Base-by-base conservation (phyloP, 2,113 vertebrate genomes). In the Empidonax alnorum region DNA sequence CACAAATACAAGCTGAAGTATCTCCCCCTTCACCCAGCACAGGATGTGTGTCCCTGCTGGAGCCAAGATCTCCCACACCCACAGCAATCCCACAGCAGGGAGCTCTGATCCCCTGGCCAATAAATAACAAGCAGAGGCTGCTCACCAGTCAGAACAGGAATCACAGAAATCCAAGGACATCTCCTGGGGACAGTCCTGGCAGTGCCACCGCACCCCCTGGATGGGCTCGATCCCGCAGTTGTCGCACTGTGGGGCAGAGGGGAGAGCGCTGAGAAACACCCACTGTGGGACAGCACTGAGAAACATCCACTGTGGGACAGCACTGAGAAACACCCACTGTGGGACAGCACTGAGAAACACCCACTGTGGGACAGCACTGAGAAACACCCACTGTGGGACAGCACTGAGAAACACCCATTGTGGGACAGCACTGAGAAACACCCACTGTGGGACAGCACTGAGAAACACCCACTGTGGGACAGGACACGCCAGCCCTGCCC, bases 91-190 rank as follows among this genome's bases (percentile, higher is more conserved):
- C 5, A 23, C 61, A 77, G 23, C 0, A 55, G 31, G 53, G 42
- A 41, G 27, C 79, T 5, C 24, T 21, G 31, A 25, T 18, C 8
- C 31, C 52, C 31, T 14, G 41, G 33, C 27, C 78, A 61, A 9
- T 16, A 49, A 19, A 9, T 16, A 49, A 19, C 14, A 58, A 62
- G 56, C 15, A 92, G 68, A 83, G 91, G 68, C 80, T 92, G 96
- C 98, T 99, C 96, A 99, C 99, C 99, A 99, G 98, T 99, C 99
- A 10, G 99, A 99, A 97, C 99, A 99, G 94, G 98, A 98, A 91
- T 99, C 98, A 96, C 99, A 99, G 98, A 99, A 99, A 98, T 99
- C 99, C 50, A 99, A 97, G 15, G 99, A 98, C 98, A 98, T 98
- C 88, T 99, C 98, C n/a, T 90, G 98, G 15, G 99, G 99, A 96